Evolutionary conservation across 2,888 invertebrate species (phyloP), one percentile per base, ranked within the genome.

Genomic region (Reticulitermes lucifugus): DNA sequence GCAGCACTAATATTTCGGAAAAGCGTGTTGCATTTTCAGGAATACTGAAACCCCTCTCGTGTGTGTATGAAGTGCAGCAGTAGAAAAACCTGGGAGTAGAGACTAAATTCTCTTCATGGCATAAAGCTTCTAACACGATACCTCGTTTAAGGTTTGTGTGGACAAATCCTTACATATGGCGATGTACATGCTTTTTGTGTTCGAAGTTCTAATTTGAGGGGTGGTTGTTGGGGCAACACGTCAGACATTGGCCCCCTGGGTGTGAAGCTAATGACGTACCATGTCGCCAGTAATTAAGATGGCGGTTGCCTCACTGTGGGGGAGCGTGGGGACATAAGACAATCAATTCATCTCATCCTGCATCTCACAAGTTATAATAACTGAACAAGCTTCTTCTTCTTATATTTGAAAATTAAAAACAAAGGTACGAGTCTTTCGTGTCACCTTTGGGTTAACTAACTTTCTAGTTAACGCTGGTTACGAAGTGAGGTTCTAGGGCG

Each of bases 221-320:
- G 80, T 43, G n/a, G 70, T 51, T 51, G 79, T 46, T 21, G 55
- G 51, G 25, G 79, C 55, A 55, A 12, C 65, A 12, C n/a, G 65
- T 65, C 65, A n/a, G 65, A 25, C 2, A 9, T 4, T 21, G 80
- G 70, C 81, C 81, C 81, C 81, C 81, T 81, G 81, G 65, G 81
- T 60, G 41, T 59, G 70, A 41, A 21, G 43, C 60, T 81, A 81
- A 81, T 81, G 81, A 81, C 81, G 41, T 41, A 43, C 46, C 81
- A 70, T 81, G 81, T 81, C 81, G 41, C 80, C 81, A 65, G 81
- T 81, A 81, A 81, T 81, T 81, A 81, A 81, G 81, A 80, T 80
- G 80, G 59, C 60, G 60, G 43, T 59, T 81, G 65, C 14, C 35
- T 81, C 65, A 65, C 65, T 35, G 65, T 43, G 55, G 65, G 65